Conservation (phyloP, 1,140 invertebrate species). For the Condylostylus longicornis region DNA sequence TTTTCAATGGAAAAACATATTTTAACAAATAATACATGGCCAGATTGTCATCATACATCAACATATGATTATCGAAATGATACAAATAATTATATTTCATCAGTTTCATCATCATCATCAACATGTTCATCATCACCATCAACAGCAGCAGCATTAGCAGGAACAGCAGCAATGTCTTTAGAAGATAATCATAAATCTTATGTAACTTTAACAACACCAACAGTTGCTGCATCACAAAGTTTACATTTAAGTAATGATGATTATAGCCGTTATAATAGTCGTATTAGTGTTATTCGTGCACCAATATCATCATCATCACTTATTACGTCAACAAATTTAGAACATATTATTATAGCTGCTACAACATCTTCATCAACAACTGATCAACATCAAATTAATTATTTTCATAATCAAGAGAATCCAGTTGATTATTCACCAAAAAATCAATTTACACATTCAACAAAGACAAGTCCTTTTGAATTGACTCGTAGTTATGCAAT, state of each 20-base stretch:
- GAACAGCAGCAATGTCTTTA: too few relatives aligned
- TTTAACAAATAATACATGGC: neutral
- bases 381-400: conserved; percentile 1
- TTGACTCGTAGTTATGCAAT: conserved; percentile 29
- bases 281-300: conserved; percentile 21
- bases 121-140: too few relatives aligned
- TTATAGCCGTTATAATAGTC: conserved; percentile 20
- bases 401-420: conserved; percentile 31
- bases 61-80: too few relatives aligned
- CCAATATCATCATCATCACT: too few relatives aligned
- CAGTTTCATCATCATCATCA: too few relatives aligned
- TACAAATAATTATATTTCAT: too few relatives aligned
- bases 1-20: neutral
- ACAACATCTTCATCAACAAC: conserved; percentile 2
- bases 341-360: too few relatives aligned
- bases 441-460: conserved; percentile 29
- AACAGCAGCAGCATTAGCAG: too few relatives aligned
- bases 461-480: conserved; percentile 30
- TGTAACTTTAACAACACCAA: conserved; percentile 10
- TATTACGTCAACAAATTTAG: too few relatives aligned
- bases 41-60: too few relatives aligned
- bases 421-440: conserved; percentile 37
- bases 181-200: conserved; percentile 9
- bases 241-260: too few relatives aligned
- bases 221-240: too few relatives aligned